Percentiles rank a stretch among this genome's conserved stretches.
These are phyloP conservation scores for Cryptocephalus moraei DNA, from an alignment of 2,888 invertebrate species.

Conservation along the genomic window DNA sequence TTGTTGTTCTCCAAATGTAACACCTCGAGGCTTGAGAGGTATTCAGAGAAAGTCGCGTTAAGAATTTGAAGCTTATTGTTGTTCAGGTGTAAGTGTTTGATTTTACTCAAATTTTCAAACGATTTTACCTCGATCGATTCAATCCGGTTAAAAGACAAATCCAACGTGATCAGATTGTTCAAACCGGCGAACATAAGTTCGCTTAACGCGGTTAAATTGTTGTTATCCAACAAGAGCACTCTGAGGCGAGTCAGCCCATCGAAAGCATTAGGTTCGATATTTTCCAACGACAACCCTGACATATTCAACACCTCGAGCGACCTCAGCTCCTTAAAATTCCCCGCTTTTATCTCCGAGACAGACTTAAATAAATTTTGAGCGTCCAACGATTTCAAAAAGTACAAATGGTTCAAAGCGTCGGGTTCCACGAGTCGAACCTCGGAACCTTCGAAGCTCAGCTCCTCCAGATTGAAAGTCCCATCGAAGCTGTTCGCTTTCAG, in stretches of 20 bases:
- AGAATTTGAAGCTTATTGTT: neutral
- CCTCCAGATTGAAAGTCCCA: constrained; percentile 5
- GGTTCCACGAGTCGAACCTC: neutral
- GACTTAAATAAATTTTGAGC: constrained; percentile 3
- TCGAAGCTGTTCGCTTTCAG: constrained; percentile 3
- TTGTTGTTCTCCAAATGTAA: constrained; percentile 8
- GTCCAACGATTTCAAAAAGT: constrained; percentile 2
- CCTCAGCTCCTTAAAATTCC: constrained; percentile 1
- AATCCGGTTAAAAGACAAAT: constrained; percentile 1
- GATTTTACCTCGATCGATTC: neutral
- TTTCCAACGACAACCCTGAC: neutral
- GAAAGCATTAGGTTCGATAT: constrained; percentile 2
- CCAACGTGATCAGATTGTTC: constrained; percentile 4
- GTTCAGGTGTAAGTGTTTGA: neutral
- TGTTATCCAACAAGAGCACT: constrained; percentile 3
- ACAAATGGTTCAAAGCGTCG: constrained; percentile 1
- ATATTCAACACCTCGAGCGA: constrained; percentile 1
- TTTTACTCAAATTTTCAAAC: neutral
- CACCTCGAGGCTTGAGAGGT: neutral
- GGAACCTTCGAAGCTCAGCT: neutral
- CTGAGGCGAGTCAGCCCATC: neutral
- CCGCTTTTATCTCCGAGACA: neutral
- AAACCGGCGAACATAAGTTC: constrained; percentile 8
- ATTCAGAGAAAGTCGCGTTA: neutral
- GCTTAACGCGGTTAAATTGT: constrained; percentile 7